A percentile compares a stretch with the other conserved stretches of the same genome.
phyloP scores from a whole-genome alignment of 2,797 vertebrate genomes.

The Falco biarmicus region DNA sequence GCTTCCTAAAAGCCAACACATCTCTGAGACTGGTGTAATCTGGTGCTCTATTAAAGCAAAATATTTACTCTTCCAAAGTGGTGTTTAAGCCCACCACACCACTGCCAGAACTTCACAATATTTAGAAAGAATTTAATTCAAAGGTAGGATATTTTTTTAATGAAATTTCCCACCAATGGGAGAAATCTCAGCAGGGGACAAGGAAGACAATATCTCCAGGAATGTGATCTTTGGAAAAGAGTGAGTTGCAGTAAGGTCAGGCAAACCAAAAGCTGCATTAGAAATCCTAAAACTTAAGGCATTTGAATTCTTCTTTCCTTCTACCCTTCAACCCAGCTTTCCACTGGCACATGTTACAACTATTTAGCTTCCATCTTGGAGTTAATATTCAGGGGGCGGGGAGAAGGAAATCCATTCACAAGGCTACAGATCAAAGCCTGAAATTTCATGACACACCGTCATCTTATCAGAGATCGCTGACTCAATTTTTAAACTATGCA shows the following conservation, averaged over 20 bases:
- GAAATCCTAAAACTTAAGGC: neutral
- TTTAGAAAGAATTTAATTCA: neutral
- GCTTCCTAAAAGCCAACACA: neutral
- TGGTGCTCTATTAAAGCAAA: neutral
- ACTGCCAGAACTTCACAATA: neutral
- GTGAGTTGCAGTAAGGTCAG: neutral
- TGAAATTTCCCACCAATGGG: neutral
- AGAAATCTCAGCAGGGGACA: neutral
- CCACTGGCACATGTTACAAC: neutral
- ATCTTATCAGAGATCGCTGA: constrained; percentile 4
- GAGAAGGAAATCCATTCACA: neutral
- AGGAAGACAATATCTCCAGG: neutral
- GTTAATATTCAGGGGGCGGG: neutral
- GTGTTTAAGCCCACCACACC: neutral
- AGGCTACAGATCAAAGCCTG: neutral
- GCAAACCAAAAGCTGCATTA: neutral
- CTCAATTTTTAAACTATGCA: constrained; percentile 32
- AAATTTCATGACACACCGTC: neutral
- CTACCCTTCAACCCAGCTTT: neutral
- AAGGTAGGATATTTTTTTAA: neutral
- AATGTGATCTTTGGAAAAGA: neutral
- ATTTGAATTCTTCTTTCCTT: neutral
- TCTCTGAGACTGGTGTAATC: neutral
- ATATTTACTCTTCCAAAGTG: neutral
- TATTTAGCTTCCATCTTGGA: neutral